These are phyloP conservation scores for Pammene fasciana DNA, from an alignment of 2,888 invertebrate species.

Conservation along the genomic window DNA sequence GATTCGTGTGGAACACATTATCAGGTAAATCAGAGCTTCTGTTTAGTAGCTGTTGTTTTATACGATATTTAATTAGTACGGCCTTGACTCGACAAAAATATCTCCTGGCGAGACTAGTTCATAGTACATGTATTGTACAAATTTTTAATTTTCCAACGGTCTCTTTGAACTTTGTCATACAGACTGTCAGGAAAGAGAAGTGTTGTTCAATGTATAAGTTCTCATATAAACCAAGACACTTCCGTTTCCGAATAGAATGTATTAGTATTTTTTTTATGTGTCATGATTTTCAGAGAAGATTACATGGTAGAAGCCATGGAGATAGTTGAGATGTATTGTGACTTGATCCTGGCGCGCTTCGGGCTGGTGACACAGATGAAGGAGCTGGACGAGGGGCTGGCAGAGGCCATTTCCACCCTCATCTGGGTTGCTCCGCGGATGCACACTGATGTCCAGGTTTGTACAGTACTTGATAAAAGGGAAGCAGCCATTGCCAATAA, in stretches of 20 bases:
- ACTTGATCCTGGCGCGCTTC: constrained; percentile 96
- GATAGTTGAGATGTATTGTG: constrained; percentile 99
- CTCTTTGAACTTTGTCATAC: not conserved
- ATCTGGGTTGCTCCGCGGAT: constrained; percentile 98
- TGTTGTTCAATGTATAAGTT: no score
- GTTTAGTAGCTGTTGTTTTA: not conserved
- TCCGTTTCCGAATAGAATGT: not conserved
- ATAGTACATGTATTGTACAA: not conserved
- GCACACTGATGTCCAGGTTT: constrained; percentile 90
- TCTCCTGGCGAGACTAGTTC: not conserved
- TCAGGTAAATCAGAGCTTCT: constrained; percentile 81
- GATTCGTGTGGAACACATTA: constrained; percentile 99
- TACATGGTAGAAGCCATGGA: constrained; percentile 99
- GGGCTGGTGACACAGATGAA: constrained; percentile 98
- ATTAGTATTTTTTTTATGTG: not conserved
- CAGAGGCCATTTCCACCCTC: constrained; percentile 97
- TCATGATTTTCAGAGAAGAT: constrained; percentile 90
- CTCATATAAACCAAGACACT: no score
- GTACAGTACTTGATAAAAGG: not conserved
- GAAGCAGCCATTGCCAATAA: not conserved
- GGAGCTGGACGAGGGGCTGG: constrained; percentile 96
- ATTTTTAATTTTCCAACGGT: not conserved
- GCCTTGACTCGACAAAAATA: constrained; percentile 25
- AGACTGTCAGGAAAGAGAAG: no score
- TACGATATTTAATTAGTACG: constrained; percentile 2